Evolutionary conservation across 2,113 vertebrate species (phyloP).

Genomic region (Pteropus alecto): DNA sequence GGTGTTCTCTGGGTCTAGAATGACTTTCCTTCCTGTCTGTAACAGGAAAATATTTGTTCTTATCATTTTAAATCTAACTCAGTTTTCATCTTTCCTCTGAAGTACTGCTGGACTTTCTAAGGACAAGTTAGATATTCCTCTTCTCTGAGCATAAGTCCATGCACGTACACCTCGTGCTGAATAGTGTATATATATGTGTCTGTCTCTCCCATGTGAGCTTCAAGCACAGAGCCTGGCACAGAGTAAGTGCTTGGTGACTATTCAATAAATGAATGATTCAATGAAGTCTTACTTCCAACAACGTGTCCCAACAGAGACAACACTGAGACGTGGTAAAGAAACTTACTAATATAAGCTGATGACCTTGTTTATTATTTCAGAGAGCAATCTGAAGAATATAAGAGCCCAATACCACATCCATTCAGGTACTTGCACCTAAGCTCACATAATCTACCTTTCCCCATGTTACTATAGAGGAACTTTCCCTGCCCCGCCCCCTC

Average conservation of each 20-base stretch:
- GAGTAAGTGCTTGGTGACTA: not conserved
- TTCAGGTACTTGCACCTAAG: fast-evolving
- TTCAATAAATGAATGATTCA: not conserved
- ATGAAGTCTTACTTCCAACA: not conserved
- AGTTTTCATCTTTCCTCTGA: not conserved
- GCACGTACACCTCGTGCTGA: not conserved
- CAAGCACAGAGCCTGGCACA: not conserved
- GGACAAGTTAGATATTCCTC: too few relatives aligned
- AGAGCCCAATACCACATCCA: too few relatives aligned
- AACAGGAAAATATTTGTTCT: not conserved
- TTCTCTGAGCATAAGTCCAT: not conserved
- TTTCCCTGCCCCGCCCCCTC: not conserved
- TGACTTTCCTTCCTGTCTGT: not conserved
- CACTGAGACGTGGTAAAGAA: not conserved
- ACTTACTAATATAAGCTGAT: not conserved
- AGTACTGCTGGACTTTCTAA: not conserved
- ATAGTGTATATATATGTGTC: not conserved
- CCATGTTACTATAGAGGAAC: not conserved
- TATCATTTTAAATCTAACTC: not conserved
- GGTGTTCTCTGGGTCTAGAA: not conserved
- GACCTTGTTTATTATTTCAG: not conserved
- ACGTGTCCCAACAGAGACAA: not conserved
- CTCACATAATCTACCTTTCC: not conserved
- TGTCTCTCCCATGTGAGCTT: not conserved
- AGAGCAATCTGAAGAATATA: not conserved